These are phyloP conservation scores for Gorsachius goisagi DNA, from an alignment of 2,113 vertebrate species.

Conservation along the genomic window DNA sequence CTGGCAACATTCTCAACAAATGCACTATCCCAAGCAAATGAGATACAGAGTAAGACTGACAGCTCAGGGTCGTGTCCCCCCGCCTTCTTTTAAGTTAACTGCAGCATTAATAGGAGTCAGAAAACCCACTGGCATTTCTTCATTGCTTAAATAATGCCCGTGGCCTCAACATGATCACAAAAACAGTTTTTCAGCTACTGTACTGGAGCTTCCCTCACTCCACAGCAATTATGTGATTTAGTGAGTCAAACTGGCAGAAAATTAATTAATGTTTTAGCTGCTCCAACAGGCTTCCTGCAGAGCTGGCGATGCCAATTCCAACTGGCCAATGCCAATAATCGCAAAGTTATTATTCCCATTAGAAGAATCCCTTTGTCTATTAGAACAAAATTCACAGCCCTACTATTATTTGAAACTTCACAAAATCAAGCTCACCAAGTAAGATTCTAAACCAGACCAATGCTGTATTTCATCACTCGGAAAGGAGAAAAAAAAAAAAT, in stretches of 20 bases:
- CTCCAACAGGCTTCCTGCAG: not conserved
- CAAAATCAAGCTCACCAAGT: not conserved
- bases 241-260: not conserved
- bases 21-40: not conserved
- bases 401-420: not conserved
- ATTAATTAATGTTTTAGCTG: not conserved
- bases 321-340: not conserved
- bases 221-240: not conserved
- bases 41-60: not conserved
- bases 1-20: not conserved
- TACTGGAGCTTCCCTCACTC: not conserved
- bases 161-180: not conserved
- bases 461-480: not conserved
- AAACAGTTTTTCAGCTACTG: not conserved
- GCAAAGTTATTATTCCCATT: not conserved
- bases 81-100: not conserved
- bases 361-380: not conserved
- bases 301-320: not conserved
- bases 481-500: accelerated
- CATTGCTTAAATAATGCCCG: not conserved
- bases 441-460: not conserved
- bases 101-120: not conserved
- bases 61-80: not conserved
- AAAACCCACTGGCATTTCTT: not conserved
- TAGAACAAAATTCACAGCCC: not conserved